Evolutionary conservation across 2,888 invertebrate genomes (phyloP), one percentile per base, ranked within the genome.

Genomic region (Rhingia campestris): DNA sequence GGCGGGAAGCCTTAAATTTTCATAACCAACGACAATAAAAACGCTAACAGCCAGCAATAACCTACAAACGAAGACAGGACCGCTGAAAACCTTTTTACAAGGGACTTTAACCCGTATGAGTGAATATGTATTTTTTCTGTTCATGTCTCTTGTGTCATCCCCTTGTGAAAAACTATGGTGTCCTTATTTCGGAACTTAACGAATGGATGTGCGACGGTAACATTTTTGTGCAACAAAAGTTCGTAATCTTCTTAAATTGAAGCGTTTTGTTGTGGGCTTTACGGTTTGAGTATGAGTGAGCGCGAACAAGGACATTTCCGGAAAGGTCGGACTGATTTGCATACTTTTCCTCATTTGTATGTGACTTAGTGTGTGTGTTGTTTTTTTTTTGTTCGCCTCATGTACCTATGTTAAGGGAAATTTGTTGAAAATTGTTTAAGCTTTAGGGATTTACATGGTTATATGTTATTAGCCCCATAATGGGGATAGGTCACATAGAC

Each of bases 11-110:
- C 64, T 84, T 84, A 80, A 80, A 84, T 84, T 80, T 84, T 80
- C 84, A 80, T 84, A 84, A 80, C 74, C 74, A 84, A 70, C 80
- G 43, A 84, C 84, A 84, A 80, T 75, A 84, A 84, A 80, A 79
- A 61, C 63, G 54, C 79, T 82, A 80, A 80, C 80, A 80, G 69
- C 70, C 64, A 54, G 70, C 70, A 75, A 66, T 81, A 75, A 70
- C 69, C 69, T 64, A 79, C 73, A 79, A 69, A 54, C 69, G 69
- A 63, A 69, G 53, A 12, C 37, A 43, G 43, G 32, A 59, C 51
- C 45, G 35, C 39, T 66, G 58, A 58, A 56, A 69, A 56, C 43
- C 41, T n/a, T 41, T 64, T 35, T 32, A 47, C 43, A 51, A 49
- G 10, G 12, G 51, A 63, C 63, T 73, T 45, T 33, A 73, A 45